Conservation (phyloP, 2,888 invertebrate species). For the Amiota mariae region DNA sequence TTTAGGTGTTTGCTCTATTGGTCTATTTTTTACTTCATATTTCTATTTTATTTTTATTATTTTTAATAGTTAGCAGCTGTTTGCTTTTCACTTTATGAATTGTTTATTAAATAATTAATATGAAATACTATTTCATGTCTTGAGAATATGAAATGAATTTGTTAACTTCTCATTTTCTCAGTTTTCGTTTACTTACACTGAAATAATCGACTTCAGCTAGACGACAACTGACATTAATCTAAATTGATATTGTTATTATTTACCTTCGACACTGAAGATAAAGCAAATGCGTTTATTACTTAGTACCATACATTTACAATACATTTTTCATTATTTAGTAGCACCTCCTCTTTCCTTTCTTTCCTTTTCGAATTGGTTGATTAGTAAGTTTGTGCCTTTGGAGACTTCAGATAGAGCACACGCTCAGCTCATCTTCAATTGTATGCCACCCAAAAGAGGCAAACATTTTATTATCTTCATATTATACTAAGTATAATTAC, state of each 20-base stretch:
- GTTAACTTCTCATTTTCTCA: not conserved
- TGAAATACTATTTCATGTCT: not conserved
- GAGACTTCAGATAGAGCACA: not conserved
- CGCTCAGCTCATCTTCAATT: no score
- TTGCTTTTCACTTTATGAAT: conserved; percentile 52
- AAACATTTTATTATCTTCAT: no score
- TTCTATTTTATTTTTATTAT: conserved; percentile 11
- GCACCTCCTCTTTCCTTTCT: not conserved
- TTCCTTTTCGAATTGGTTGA: not conserved
- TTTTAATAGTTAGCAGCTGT: conserved; percentile 47
- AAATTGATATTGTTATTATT: not conserved
- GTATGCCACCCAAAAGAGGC: no score
- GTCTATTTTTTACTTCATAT: not conserved
- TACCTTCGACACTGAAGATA: no score
- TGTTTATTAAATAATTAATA: conserved; percentile 32
- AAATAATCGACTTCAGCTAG: not conserved
- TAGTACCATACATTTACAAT: no score
- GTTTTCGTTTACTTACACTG: not conserved
- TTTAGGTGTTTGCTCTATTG: conserved; percentile 42
- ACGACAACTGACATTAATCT: conserved; percentile 2
- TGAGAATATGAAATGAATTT: not conserved
- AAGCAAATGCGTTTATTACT: no score
- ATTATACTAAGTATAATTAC: no score
- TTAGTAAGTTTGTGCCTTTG: not conserved
- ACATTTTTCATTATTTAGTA: not conserved